Evolutionary conservation across 2,797 vertebrate species (phyloP), one percentile per base, ranked within the genome.

Genomic region (Choloepus didactylus): DNA sequence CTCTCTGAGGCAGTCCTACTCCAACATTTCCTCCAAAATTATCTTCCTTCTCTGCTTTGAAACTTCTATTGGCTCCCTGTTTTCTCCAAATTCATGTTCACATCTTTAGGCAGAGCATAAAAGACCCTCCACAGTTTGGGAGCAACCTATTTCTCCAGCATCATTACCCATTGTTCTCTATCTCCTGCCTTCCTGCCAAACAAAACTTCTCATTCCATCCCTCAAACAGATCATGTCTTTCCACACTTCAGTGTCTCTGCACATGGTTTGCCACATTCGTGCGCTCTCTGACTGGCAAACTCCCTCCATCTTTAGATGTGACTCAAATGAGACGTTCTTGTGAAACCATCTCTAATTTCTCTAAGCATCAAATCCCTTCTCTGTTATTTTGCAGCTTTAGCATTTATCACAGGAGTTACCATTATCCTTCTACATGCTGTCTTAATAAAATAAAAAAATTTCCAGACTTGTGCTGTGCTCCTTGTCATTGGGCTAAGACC

Each of bases 361-460:
- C 29, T n/a, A 54, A 46, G 14, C 18, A 70, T 59, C 75, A 90
- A 44, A 25, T 75, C 10, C 38, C 49, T 93, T 96, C 56, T 82
- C 38, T 44, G 46, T 41, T 41, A 87, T 59, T 60, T n/a, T 38
- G 76, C 3, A n/a, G 60, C 31, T 10, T 49, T 67, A 77, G 41
- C n/a, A 75, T 29, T 66, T 56, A 59, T 59, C 41, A 83, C 9
- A 54, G 4, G 59, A 91, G 62, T 62, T 60, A 21, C 67, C 59
- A 91, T 73, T 84, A 31, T 67, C 21, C 12, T 77, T 87, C 49
- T 73, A 83, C 2, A 41, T 46, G 35, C 38, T 83, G 5, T 46
- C 70, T 93, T 73, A 86, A 67, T 38, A 27, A 87, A 91, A 95
- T 62, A 73, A 87, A 19, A 83, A 41, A 82, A 29, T 25, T 5